Conservation (phyloP, 2,113 vertebrate genomes). For the Pongo abelii region DNA sequence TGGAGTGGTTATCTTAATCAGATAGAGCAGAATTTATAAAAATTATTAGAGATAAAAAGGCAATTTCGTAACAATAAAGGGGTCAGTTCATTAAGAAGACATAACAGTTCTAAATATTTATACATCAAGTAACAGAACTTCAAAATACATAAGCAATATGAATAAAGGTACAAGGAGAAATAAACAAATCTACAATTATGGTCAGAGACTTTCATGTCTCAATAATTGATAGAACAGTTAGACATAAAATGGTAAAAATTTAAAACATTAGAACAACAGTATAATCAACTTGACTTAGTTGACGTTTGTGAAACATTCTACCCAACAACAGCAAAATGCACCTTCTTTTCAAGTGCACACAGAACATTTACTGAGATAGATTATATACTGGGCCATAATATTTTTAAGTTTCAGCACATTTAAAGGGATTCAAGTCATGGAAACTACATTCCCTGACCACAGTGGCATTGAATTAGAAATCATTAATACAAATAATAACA, state of each 20-base stretch:
- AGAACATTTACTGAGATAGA: not conserved
- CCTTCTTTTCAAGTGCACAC: not conserved
- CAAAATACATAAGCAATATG: not conserved
- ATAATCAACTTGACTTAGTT: not conserved
- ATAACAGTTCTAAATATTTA: constrained; percentile 12
- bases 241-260: not conserved
- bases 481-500: not conserved
- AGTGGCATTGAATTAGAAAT: not conserved
- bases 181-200: not conserved
- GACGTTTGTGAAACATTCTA: not conserved
- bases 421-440: not conserved
- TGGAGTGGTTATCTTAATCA: not conserved
- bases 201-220: not conserved
- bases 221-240: not conserved
- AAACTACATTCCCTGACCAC: not conserved
- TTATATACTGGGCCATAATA: not conserved
- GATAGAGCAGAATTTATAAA: not conserved
- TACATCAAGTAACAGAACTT: not conserved
- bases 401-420: not conserved
- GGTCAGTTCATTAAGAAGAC: not conserved
- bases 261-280: not conserved
- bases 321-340: not conserved
- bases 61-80: not conserved
- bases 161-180: not conserved
- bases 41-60: not conserved